Percentiles rank a stretch among this genome's conserved stretches.
These are phyloP conservation scores for Pinna nobilis DNA, from an alignment of 1,140 invertebrate species.

Conservation along the genomic window DNA sequence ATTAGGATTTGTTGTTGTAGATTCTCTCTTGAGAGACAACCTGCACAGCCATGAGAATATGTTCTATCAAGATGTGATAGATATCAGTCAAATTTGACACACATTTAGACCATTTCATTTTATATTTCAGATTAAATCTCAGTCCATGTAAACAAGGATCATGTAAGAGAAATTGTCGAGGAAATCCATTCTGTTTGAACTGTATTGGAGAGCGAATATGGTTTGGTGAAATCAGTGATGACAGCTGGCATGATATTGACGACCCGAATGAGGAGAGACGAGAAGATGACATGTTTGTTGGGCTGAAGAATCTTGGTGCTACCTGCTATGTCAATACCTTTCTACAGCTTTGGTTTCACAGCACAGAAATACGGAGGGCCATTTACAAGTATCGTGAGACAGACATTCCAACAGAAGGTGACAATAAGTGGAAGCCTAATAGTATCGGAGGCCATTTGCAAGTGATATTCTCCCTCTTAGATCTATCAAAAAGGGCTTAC, in stretches of 20 bases:
- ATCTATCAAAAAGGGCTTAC: conserved; percentile 78
- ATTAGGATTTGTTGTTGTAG: too few relatives aligned
- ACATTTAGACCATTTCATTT: neutral
- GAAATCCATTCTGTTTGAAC: conserved; percentile 82
- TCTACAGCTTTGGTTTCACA: conserved; percentile 85
- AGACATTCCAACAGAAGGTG: conserved; percentile 39
- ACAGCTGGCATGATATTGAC: conserved; percentile 75
- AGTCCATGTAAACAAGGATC: conserved; percentile 56
- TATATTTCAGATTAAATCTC: conserved; percentile 57
- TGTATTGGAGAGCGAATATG: conserved; percentile 79
- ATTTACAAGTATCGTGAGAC: conserved; percentile 81
- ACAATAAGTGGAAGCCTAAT: conserved; percentile 62
- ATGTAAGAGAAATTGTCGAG: conserved; percentile 79
- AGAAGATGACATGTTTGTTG: conserved; percentile 76
- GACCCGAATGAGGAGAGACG: conserved; percentile 77
- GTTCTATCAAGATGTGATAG: too few relatives aligned
- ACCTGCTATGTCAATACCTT: conserved; percentile 86
- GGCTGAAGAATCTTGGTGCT: conserved; percentile 83
- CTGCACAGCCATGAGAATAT: too few relatives aligned
- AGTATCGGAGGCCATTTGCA: conserved; percentile 81
- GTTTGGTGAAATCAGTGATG: conserved; percentile 71
- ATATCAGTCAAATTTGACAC: neutral
- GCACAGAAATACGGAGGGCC: conserved; percentile 80
- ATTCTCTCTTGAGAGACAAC: too few relatives aligned
- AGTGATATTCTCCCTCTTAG: conserved; percentile 82